Evolutionary conservation across 2,113 vertebrate species (phyloP).

Genomic region (Myotis lucifugus): DNA sequence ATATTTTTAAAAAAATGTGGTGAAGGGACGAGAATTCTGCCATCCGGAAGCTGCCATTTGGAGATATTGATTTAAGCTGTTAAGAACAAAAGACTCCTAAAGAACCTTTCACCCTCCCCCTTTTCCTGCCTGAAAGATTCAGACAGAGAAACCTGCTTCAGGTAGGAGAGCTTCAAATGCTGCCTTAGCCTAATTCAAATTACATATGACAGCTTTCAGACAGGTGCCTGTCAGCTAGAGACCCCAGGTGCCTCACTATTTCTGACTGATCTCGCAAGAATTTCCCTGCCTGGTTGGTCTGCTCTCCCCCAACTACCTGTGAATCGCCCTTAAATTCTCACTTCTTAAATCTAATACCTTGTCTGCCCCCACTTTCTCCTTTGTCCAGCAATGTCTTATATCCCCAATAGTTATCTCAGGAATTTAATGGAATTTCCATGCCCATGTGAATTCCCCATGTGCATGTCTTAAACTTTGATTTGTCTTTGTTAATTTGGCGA

Average conservation of each 20-base stretch:
- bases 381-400: not conserved
- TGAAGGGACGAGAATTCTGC: not conserved
- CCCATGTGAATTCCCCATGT: not conserved
- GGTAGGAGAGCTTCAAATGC: not conserved
- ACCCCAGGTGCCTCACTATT: not conserved
- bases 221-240: not conserved
- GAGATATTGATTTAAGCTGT: not conserved
- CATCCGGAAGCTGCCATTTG: not conserved
- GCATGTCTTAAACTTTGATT: not conserved
- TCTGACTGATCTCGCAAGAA: not conserved
- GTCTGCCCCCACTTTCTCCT: not conserved
- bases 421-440: not conserved
- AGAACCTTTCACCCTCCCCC: not conserved
- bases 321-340: not conserved
- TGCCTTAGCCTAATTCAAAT: not conserved
- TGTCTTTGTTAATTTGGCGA: not conserved
- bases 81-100: not conserved
- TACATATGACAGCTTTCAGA: not conserved
- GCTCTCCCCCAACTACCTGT: not conserved
- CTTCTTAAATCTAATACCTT: not conserved
- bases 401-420: not conserved
- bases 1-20: not conserved
- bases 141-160: not conserved
- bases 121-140: not conserved
- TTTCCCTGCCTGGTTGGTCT: not conserved